Evolutionary conservation across 2,888 invertebrate species (phyloP).

Genomic region (Calameuta pallipes): DNA sequence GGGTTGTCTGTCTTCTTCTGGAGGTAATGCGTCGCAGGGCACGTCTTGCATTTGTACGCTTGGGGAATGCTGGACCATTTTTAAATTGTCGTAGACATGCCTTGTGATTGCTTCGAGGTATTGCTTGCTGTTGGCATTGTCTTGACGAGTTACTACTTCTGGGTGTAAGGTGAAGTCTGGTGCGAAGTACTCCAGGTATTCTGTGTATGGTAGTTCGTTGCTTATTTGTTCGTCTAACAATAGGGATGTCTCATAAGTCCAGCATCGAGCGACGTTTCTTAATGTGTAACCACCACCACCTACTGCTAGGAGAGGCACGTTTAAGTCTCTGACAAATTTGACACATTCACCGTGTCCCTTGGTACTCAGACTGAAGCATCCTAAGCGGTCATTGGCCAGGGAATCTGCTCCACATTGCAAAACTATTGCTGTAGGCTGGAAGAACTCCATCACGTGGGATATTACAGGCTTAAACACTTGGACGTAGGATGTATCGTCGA

Average conservation of each 20-base stretch:
- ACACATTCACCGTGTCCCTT: conserved; percentile 98
- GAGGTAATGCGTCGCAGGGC: conserved; percentile 83
- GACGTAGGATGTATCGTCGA: conserved; percentile 92
- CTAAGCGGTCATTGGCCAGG: conserved; percentile 92
- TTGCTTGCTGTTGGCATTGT: conserved; percentile 95
- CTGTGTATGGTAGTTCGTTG: conserved; percentile 94
- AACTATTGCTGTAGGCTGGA: conserved; percentile 96
- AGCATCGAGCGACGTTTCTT: conserved; percentile 96
- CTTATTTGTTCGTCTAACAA: conserved; percentile 92
- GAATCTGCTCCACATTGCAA: conserved; percentile 99
- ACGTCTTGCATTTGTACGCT: conserved; percentile 98
- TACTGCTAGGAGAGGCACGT: conserved; percentile 91
- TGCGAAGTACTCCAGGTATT: conserved; percentile 96
- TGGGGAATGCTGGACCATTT: conserved; percentile 92
- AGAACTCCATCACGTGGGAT: conserved; percentile 94
- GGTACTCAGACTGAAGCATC: conserved; percentile 95
- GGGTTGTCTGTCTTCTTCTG: conserved; percentile 78
- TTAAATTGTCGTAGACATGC: conserved; percentile 91
- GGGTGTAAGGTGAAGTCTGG: conserved; percentile 97
- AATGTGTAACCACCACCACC: conserved; percentile 90
- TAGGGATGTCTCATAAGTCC: conserved; percentile 98
- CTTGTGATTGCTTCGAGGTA: conserved; percentile 92
- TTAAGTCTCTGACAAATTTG: conserved; percentile 91
- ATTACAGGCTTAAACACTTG: conserved; percentile 96
- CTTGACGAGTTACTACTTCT: conserved; percentile 86